These are phyloP conservation scores for Pammene fasciana DNA, from an alignment of 2,888 invertebrate species.

Conservation along the genomic window DNA sequence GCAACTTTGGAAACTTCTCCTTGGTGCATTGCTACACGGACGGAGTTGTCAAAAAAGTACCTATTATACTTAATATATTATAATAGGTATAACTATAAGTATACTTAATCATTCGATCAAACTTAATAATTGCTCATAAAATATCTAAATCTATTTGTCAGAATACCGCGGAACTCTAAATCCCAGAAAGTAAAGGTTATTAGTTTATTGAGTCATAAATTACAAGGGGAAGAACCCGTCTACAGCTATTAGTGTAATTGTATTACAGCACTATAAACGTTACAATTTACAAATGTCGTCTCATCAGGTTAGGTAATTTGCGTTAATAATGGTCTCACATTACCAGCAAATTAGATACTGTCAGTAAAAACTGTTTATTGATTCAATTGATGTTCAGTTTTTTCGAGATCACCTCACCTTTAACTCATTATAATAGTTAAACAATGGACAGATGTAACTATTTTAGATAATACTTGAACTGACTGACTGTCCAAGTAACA, in stretches of 20 bases:
- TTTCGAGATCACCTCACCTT: neutral
- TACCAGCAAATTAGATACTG: constrained; percentile 10
- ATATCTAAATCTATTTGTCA: neutral
- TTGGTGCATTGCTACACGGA: too few relatives aligned
- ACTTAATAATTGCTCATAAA: too few relatives aligned
- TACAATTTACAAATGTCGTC: constrained; percentile 18
- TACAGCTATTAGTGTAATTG: constrained; percentile 20
- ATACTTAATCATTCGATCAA: too few relatives aligned
- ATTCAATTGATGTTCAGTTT: neutral
- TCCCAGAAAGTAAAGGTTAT: neutral
- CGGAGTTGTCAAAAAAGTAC: too few relatives aligned
- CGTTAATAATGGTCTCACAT: constrained; percentile 10
- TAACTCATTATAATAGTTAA: neutral
- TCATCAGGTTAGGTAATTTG: constrained; percentile 24
- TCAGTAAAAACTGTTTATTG: constrained; percentile 9
- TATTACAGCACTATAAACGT: constrained; percentile 13
- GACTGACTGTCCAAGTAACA: too few relatives aligned
- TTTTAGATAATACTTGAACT: too few relatives aligned
- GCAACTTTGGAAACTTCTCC: too few relatives aligned
- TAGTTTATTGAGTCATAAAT: constrained; percentile 19
- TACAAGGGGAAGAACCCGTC: constrained; percentile 10
- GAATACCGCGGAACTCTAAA: neutral
- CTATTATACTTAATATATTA: too few relatives aligned
- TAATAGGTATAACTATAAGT: too few relatives aligned
- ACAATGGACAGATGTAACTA: too few relatives aligned